Evolutionary conservation across 2,797 vertebrate species (phyloP), one percentile per base, ranked within the genome.

Genomic region (Aeoliscus strigatus): DNA sequence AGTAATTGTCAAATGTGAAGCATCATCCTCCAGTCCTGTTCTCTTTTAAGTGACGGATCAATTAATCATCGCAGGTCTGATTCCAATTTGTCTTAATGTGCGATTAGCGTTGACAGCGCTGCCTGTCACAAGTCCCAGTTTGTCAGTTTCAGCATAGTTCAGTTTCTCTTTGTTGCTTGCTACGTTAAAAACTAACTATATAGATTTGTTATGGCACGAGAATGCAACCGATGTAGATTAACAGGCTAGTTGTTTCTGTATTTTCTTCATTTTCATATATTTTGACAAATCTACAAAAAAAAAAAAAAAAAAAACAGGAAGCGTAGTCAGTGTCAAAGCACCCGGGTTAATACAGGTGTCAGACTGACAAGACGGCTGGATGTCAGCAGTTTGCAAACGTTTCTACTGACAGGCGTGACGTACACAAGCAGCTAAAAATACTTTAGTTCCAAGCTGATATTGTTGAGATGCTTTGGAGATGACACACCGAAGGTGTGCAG

Each of bases 1-100:
- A 79, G 70, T 36, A 26, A 16, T 62, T 51, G 52, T 63, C 64
- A 71, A 73, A 66, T 31, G 12, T 62, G 60, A 43, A 67, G 59
- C 58, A 68, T 50, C 63, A 51, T 30, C 54, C 48, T 57, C 31
- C 32, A 54, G 55, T 38, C 12, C 24, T 4, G 4, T 12, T 40
- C 29, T 29, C 27, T 40, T 28, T 29, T n/a, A 40, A 21, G 4
- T 40, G 26, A 28, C 11, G 21, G 2, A 16, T 11, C 5, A 28
- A 28, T 12, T n/a, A 16, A 17, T 28, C 37, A 17, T 9, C 15
- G 14, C 8, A n/a, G 7, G 35, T 10, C 13, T 25, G 23, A 13
- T 10, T 29, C n/a, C 27, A 13, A 12, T 13, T 28, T n/a, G 2
- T 27, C 26, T n/a, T 3, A 1, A 11, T 11, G 2, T 5, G 26